Evolutionary conservation across 2,113 vertebrate genomes (phyloP).

Genomic region (Panthera leo): DNA sequence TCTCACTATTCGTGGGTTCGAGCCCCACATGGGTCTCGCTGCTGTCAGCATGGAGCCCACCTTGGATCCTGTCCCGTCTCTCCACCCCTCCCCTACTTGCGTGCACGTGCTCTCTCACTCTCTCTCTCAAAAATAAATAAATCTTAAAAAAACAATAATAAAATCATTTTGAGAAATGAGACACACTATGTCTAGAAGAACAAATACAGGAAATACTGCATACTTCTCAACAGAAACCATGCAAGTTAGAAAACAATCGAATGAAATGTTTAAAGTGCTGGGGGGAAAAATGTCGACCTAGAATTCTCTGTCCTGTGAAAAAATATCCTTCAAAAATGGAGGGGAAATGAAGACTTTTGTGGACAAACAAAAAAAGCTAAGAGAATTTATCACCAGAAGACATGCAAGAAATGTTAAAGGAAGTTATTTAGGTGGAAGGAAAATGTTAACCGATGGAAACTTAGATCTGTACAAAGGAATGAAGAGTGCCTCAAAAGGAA

Average conservation of each 20-base stretch:
- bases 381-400: constrained; percentile 44
- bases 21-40: no score
- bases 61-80: no score
- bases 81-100: no score
- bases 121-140: no score
- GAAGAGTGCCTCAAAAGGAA: constrained; percentile 45
- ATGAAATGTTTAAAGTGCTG: background rate
- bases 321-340: constrained; percentile 29
- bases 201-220: background rate
- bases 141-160: background rate
- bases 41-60: no score
- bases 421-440: constrained; percentile 45
- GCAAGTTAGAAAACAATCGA: background rate
- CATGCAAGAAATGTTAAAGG: constrained; percentile 16
- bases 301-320: constrained; percentile 27
- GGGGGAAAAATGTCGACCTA: background rate
- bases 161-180: background rate
- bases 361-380: constrained; percentile 37
- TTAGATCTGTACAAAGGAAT: constrained; percentile 48
- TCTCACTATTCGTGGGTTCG: no score
- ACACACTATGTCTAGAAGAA: background rate
- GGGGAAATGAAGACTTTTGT: background rate
- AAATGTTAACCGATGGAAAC: constrained; percentile 53
- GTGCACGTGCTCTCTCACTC: no score
- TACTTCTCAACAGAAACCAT: constrained; percentile 19